A percentile compares a stretch with the other conserved stretches of the same genome.
phyloP scores from a whole-genome alignment of 2,113 vertebrate genomes.

The Pluvianellus socialis region DNA sequence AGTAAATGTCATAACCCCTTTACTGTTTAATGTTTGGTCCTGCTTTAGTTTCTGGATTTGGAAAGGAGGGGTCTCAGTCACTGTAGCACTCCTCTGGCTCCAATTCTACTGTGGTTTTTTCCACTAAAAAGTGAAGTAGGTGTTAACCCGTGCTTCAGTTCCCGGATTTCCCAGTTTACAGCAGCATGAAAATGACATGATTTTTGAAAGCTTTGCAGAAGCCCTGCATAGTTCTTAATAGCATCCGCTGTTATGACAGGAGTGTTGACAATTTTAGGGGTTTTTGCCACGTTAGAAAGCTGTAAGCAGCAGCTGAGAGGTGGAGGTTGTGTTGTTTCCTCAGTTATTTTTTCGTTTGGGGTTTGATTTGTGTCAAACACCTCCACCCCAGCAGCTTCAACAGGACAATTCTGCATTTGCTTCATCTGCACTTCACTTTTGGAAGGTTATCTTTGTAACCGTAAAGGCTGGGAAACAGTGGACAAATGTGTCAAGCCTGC shows the following conservation, averaged over 20 bases:
- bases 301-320: neutral
- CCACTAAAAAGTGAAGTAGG: neutral
- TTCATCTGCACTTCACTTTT: neutral
- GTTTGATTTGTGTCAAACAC: constrained; percentile 12
- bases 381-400: neutral
- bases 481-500: neutral
- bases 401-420: neutral
- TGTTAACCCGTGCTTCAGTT: neutral
- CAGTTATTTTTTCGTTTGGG: neutral
- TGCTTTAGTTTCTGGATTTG: neutral
- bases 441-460: neutral
- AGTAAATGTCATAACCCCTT: neutral
- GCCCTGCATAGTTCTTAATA: neutral
- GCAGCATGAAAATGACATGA: neutral
- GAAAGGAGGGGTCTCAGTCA: neutral
- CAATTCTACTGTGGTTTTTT: neutral
- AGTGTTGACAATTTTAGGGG: neutral
- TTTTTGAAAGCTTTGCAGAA: constrained; percentile 7
- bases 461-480: neutral
- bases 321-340: neutral
- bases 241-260: neutral
- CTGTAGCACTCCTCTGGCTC: neutral
- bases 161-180: neutral
- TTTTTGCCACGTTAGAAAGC: neutral
- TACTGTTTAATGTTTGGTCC: neutral